Base-by-base conservation (phyloP, 2,888 invertebrate genomes). In the Criorhina ranunculi region DNA sequence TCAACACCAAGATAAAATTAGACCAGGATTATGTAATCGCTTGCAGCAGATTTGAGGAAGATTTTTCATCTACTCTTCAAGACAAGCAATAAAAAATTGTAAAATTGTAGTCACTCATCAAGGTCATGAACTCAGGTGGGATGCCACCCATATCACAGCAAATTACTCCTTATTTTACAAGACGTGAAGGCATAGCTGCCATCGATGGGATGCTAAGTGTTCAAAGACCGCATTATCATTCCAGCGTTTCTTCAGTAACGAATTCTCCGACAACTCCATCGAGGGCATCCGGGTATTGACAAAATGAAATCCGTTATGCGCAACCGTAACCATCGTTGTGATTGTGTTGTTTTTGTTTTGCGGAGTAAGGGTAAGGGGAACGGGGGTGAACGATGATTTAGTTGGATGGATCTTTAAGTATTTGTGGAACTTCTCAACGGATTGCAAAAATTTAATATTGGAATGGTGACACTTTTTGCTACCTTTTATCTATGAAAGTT, bases 251-350 rank as follows among this genome's bases (percentile, higher is more conserved):
- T 49, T 7, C 49, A 64, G 19, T 19, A 44, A 3, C 35, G 35
- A n/a, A 0, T 64, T 35, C n/a, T 40, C 4, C 19, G 37, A 40
- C 29, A 51, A 15, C 49, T 53, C 5, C 40, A 66, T 51, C 4
- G 37, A 51, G 66, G 51, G 0, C 51, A 40, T 19, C 66, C 24
- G 0, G 37, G 40, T 12, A 51, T 66, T 24, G 51, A 40, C 24
- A 33, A 8, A 35, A 35, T 64, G 49, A 64, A 64, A 33, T 37
- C 75, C 11, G 40, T 35, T 46, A n/a, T n/a, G n/a, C n/a, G n/a
- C n/a, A n/a, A n/a, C n/a, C n/a, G n/a, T n/a, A n/a, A n/a, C n/a
- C n/a, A n/a, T n/a, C n/a, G n/a, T n/a, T n/a, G n/a, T n/a, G n/a
- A n/a, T n/a, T n/a, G n/a, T n/a, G n/a, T n/a, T n/a, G n/a, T n/a